A percentile compares a stretch with the other conserved stretches of the same genome.
These are phyloP conservation scores for Hemaris fuciformis DNA, from an alignment of 2,888 invertebrate species.

Conservation along the genomic window DNA sequence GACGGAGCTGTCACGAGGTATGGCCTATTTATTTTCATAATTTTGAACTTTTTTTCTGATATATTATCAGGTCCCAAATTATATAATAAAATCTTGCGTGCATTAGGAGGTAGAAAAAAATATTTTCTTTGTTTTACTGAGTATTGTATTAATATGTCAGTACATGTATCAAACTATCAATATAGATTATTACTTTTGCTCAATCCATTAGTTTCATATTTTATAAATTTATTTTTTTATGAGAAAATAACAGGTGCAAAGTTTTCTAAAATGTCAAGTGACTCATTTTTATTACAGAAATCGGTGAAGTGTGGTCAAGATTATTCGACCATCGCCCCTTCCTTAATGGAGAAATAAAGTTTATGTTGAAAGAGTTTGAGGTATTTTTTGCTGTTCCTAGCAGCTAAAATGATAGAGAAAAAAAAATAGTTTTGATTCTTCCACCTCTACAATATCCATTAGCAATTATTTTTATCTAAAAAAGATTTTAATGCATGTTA, in stretches of 20 bases:
- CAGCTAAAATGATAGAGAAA: too few species aligned
- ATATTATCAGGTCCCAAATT: slow-evolving; percentile 15
- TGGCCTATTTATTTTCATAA: slow-evolving; percentile 28
- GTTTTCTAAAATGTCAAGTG: not conserved
- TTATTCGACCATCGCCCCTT: slow-evolving; percentile 94
- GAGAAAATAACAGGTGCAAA: too few species aligned
- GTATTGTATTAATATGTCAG: not conserved
- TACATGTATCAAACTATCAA: too few species aligned
- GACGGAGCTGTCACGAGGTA: slow-evolving; percentile 80
- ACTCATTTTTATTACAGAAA: slow-evolving; percentile 79
- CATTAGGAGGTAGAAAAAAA: not conserved
- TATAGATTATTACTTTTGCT: not conserved
- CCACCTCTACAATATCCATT: too few species aligned
- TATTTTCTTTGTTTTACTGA: not conserved
- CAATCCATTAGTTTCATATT: not conserved
- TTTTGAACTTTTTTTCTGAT: slow-evolving; percentile 12
- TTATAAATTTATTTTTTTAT: not conserved
- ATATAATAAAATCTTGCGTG: not conserved
- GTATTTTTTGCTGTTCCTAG: slow-evolving; percentile 64
- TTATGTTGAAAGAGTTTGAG: slow-evolving; percentile 92
- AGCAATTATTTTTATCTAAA: too few species aligned
- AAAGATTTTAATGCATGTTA: too few species aligned
- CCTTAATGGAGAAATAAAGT: slow-evolving; percentile 91
- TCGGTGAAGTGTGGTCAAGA: slow-evolving; percentile 90
- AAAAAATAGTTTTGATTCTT: too few species aligned